Conservation (phyloP, 2,888 invertebrate species). For the Cryptocephalus primarius region DNA sequence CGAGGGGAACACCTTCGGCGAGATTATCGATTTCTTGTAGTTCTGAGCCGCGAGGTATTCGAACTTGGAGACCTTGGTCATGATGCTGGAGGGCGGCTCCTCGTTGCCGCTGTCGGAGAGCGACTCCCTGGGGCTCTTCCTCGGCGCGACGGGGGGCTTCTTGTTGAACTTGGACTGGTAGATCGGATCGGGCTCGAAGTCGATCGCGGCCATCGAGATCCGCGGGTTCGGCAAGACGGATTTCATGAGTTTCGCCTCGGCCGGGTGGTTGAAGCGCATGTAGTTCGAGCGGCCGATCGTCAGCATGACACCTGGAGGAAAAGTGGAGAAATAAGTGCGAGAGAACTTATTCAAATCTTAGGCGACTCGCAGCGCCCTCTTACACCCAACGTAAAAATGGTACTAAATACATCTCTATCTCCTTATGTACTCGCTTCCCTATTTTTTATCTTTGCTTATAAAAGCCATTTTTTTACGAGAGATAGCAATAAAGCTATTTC, state of each 20-base stretch:
- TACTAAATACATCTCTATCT: not conserved
- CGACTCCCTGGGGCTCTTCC: conserved; percentile 40
- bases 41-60: conserved; percentile 62
- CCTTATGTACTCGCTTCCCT: no score
- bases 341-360: not conserved
- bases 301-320: conserved; percentile 70
- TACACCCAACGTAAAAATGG: not conserved
- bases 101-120: conserved; percentile 40
- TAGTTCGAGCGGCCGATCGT: conserved; percentile 86
- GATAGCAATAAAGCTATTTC: no score
- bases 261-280: conserved; percentile 87
- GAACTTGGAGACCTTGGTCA: conserved; percentile 70
- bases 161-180: conserved; percentile 38
- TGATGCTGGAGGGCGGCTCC: conserved; percentile 50
- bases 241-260: conserved; percentile 78
- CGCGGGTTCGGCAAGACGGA: conserved; percentile 67
- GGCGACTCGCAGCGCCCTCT: not conserved
- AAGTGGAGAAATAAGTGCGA: not conserved
- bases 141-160: conserved; percentile 55
- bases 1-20: conserved; percentile 73
- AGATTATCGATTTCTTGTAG: conserved; percentile 42
- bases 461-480: no score
- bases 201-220: conserved; percentile 70
- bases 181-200: conserved; percentile 42
- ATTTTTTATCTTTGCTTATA: no score